Conservation (phyloP, 2,797 vertebrate species). For the Esox lucius region DNA sequence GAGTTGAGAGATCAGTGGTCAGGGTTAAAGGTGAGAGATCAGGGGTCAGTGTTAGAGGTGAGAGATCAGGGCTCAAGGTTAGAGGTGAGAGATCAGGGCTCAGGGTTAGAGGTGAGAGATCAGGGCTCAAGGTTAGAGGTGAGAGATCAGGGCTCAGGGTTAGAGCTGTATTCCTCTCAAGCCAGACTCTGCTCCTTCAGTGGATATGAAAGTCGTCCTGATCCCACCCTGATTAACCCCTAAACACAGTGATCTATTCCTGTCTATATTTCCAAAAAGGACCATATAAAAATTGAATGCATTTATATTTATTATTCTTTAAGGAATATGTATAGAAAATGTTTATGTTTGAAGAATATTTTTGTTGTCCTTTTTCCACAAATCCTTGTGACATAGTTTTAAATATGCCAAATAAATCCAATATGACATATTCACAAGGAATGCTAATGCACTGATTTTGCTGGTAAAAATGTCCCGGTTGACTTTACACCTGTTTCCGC, state of each 20-base stretch:
- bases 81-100: not conserved
- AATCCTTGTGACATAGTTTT: no score
- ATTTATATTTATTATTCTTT: no score
- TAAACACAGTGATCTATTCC: not conserved
- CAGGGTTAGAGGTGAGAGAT: not conserved
- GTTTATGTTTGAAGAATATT: no score
- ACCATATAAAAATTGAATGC: no score
- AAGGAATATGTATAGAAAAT: no score
- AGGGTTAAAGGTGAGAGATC: not conserved
- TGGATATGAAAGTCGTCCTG: constrained; percentile 21
- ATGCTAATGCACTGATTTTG: no score
- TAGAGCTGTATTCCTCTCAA: not conserved
- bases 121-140: not conserved
- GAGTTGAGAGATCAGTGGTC: not conserved
- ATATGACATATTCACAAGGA: no score
- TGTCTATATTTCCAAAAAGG: no score
- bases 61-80: not conserved
- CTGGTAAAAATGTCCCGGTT: no score
- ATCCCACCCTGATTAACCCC: not conserved
- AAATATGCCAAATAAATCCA: no score
- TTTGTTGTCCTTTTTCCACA: no score
- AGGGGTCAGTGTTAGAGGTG: not conserved
- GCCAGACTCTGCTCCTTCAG: not conserved
- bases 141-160: not conserved
- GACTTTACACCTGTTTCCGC: no score